A percentile compares a stretch with the other conserved stretches of the same genome.
phyloP scores from a whole-genome alignment of 2,797 vertebrate species.

The Zenarchopterus dispar region DNA sequence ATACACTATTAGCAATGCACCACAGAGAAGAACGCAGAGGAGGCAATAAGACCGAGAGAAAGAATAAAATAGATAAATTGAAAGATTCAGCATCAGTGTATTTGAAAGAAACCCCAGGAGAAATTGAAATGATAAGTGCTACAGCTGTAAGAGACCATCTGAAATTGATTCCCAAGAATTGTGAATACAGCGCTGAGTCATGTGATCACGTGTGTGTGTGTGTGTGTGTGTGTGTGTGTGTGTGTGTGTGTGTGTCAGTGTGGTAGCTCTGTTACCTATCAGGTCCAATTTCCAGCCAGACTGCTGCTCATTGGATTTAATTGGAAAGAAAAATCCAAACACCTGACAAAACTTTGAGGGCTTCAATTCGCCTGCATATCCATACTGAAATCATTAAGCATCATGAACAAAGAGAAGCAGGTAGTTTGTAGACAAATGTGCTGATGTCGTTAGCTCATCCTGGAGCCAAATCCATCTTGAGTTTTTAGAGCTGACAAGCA shows the following conservation, averaged over 20 bases:
- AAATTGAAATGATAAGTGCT: constrained; percentile 17
- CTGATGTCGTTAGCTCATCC: background rate
- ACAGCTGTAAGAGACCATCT: constrained; percentile 21
- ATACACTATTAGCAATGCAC: constrained; percentile 59
- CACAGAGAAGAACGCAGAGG: constrained; percentile 20
- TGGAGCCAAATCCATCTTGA: no score
- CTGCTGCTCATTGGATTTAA: constrained; percentile 7
- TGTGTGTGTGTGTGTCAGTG: no score
- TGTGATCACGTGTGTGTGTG: background rate
- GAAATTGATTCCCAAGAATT: constrained; percentile 33
- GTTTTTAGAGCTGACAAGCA: no score
- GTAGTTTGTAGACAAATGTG: no score
- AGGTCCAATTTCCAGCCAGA: constrained; percentile 15
- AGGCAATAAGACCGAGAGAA: constrained; percentile 29
- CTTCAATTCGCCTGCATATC: background rate
- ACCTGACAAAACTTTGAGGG: constrained; percentile 1
- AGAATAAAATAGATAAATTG: constrained; percentile 1
- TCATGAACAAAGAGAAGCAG: background rate
- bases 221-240: background rate
- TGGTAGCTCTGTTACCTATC: background rate
- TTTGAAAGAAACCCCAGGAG: constrained; percentile 1
- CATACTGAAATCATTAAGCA: background rate
- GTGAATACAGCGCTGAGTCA: background rate
- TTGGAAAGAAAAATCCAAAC: constrained; percentile 7
- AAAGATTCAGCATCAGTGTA: background rate